These are phyloP conservation scores for Callinectes sapidus DNA, from an alignment of 2,888 invertebrate genomes.

Conservation along the genomic window DNA sequence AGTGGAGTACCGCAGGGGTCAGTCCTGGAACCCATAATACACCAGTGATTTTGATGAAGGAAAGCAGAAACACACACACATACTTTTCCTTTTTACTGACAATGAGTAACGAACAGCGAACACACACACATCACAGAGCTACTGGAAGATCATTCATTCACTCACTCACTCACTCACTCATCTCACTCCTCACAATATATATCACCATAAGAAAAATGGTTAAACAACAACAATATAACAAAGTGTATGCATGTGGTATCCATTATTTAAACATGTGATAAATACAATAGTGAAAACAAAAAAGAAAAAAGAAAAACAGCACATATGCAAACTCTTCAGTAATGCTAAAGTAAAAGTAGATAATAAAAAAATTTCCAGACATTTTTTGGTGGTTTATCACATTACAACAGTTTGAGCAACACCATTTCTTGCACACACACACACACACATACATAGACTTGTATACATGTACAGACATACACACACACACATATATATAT, in stretches of 20 bases:
- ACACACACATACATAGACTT: not conserved
- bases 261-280: not conserved
- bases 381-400: constrained; percentile 27
- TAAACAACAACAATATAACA: not conserved
- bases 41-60: not conserved
- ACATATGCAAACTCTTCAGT: not conserved
- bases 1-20: too few species aligned
- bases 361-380: not conserved
- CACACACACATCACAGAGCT: constrained; percentile 17
- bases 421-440: not conserved
- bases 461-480: not conserved
- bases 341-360: not conserved
- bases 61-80: not conserved
- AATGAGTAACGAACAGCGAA: constrained; percentile 26
- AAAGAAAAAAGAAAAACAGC: not conserved
- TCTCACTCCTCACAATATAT: not conserved
- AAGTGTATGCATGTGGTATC: not conserved
- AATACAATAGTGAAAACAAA: not conserved
- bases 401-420: constrained; percentile 29
- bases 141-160: not conserved
- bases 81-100: not conserved
- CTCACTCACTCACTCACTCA: not conserved
- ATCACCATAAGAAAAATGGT: not conserved
- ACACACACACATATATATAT: not conserved
- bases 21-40: too few species aligned